Conservation (phyloP, 2,797 vertebrate genomes). For the Enteromius trimaculatus region DNA sequence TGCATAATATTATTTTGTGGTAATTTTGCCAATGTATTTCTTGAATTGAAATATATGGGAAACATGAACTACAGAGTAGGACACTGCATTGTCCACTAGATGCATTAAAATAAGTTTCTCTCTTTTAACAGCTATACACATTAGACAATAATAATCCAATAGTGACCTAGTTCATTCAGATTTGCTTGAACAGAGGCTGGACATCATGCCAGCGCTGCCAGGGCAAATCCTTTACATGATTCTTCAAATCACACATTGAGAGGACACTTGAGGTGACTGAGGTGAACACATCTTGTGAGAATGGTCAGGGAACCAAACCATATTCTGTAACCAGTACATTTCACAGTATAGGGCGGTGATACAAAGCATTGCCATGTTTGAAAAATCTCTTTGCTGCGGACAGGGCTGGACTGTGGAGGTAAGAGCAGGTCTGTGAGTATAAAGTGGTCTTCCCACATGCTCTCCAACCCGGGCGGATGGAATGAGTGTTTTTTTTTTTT, state of each 20-base stretch:
- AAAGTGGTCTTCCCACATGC: conserved; percentile 42
- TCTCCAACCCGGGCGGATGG: conserved; percentile 28
- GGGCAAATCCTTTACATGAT: conserved; percentile 22
- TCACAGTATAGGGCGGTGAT: conserved; percentile 4
- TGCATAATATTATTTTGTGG: background rate
- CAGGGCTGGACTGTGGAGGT: conserved; percentile 17
- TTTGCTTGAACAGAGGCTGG: conserved; percentile 25
- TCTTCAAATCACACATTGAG: conserved; percentile 9
- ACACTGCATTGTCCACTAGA: background rate
- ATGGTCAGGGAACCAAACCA: background rate
- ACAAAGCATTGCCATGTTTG: background rate
- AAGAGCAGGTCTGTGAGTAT: conserved; percentile 8
- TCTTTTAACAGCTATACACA: conserved; percentile 64
- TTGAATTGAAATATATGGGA: background rate
- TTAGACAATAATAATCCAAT: conserved; percentile 69
- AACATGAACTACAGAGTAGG: background rate
- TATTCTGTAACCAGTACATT: background rate
- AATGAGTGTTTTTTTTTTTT: conserved; percentile 63
- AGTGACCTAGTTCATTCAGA: conserved; percentile 70
- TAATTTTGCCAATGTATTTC: background rate
- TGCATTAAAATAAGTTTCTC: conserved; percentile 46
- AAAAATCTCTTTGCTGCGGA: background rate
- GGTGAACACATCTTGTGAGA: background rate
- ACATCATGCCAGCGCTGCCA: conserved; percentile 6
- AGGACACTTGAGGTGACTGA: background rate